phyloP scores from a whole-genome alignment of 2,113 vertebrate species.

The Apus apus region DNA sequence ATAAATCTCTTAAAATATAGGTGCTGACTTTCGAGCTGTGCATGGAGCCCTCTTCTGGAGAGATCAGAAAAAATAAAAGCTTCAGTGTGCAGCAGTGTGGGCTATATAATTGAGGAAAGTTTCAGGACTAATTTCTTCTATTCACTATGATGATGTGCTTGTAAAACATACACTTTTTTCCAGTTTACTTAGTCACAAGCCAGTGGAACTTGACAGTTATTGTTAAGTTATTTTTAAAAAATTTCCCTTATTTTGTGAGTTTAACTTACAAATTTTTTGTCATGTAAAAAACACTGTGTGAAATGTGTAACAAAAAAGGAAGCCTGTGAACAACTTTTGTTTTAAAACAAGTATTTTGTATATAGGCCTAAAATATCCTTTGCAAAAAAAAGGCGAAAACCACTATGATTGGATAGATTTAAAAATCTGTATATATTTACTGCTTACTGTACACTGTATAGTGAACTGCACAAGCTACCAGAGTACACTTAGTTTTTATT shows the following conservation, averaged over 20 bases:
- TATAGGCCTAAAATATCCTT: not conserved
- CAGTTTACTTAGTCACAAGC: not conserved
- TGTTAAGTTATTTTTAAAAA: not conserved
- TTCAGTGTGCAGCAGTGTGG: not conserved
- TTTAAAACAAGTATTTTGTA: not conserved
- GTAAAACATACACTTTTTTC: not conserved
- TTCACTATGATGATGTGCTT: not conserved
- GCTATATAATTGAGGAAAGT: not conserved
- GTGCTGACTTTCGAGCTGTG: constrained; percentile 69
- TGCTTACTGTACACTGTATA: not conserved
- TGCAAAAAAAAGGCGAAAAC: not conserved
- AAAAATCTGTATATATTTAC: not conserved
- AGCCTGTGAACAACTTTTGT: not conserved
- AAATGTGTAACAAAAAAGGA: not conserved
- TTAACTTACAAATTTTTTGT: not conserved
- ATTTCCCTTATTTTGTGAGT: not conserved
- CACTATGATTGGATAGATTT: not conserved
- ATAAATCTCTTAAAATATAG: not conserved
- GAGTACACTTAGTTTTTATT: constrained; percentile 2
- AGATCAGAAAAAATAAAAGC: constrained; percentile 55
- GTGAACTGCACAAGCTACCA: not conserved
- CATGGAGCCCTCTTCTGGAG: constrained; percentile 86
- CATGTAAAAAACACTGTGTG: not conserved
- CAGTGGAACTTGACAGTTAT: not conserved
- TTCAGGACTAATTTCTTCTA: not conserved